These are phyloP conservation scores for Dasyurus viverrinus DNA, from an alignment of 2,113 vertebrate species.

Conservation along the genomic window DNA sequence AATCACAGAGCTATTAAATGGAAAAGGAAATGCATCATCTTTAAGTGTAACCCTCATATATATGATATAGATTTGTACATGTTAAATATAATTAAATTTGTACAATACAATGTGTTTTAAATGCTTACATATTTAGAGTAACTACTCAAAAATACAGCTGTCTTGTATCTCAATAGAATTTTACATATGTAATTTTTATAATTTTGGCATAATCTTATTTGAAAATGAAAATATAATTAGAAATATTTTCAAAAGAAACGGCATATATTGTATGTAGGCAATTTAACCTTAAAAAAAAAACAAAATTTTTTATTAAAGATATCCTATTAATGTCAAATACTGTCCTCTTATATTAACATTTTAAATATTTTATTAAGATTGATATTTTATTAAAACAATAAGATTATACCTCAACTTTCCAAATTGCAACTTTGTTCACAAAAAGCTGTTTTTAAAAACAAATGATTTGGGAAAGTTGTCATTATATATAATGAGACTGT, in stretches of 20 bases:
- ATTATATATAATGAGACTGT: not conserved
- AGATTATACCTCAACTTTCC: not conserved
- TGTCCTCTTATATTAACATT: no score
- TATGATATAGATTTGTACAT: not conserved
- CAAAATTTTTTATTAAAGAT: not conserved
- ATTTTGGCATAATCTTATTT: not conserved
- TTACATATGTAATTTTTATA: not conserved
- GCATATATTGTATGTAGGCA: no score
- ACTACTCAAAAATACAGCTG: not conserved
- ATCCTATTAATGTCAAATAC: no score
- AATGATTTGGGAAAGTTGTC: not conserved
- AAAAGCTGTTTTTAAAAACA: not conserved
- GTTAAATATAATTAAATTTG: not conserved
- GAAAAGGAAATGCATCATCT: not conserved
- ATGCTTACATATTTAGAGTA: not conserved
- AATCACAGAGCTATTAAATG: not conserved
- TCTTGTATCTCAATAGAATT: not conserved
- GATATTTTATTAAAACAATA: not conserved
- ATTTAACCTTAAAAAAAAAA: not conserved
- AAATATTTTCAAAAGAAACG: not conserved
- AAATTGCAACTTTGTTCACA: not conserved
- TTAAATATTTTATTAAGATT: not conserved
- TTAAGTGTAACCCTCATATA: not conserved
- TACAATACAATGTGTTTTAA: not conserved
- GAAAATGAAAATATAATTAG: not conserved